These are phyloP conservation scores for Daubentonia madagascariensis DNA, from an alignment of 2,113 vertebrate species.

Conservation along the genomic window DNA sequence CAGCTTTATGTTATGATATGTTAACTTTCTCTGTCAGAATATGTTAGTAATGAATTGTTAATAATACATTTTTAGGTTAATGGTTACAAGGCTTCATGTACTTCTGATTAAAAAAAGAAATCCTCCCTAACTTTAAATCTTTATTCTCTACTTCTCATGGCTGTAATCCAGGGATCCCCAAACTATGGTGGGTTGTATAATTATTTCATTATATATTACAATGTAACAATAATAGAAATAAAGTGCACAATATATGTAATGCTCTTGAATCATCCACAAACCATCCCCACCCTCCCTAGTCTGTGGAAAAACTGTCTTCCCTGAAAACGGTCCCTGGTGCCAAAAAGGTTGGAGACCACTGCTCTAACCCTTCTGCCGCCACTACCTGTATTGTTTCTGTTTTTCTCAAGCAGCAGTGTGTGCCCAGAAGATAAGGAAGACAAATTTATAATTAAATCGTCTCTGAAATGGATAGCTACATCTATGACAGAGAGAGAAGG, in stretches of 20 bases:
- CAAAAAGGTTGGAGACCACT: no score
- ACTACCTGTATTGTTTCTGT: neutral
- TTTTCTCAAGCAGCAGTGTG: conserved; percentile 15
- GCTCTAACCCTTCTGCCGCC: neutral
- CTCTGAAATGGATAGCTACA: conserved; percentile 11
- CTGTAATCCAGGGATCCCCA: no score
- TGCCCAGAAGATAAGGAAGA: conserved; percentile 61
- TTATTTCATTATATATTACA: no score
- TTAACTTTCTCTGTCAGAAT: neutral
- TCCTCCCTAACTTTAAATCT: neutral
- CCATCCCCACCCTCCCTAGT: no score
- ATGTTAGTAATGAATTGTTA: neutral
- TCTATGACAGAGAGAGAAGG: neutral
- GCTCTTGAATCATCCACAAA: no score
- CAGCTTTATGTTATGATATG: neutral
- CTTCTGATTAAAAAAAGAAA: neutral
- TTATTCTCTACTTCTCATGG: neutral
- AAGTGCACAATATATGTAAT: no score
- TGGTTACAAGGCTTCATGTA: neutral
- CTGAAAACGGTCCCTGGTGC: no score
- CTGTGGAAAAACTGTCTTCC: no score
- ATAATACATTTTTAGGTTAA: neutral
- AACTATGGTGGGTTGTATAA: no score
- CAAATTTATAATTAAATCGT: conserved; percentile 59
- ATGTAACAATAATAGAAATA: no score